Evolutionary conservation across 2,113 vertebrate genomes (phyloP), one percentile per base, ranked within the genome.

Genomic region (Polyodon spathula): DNA sequence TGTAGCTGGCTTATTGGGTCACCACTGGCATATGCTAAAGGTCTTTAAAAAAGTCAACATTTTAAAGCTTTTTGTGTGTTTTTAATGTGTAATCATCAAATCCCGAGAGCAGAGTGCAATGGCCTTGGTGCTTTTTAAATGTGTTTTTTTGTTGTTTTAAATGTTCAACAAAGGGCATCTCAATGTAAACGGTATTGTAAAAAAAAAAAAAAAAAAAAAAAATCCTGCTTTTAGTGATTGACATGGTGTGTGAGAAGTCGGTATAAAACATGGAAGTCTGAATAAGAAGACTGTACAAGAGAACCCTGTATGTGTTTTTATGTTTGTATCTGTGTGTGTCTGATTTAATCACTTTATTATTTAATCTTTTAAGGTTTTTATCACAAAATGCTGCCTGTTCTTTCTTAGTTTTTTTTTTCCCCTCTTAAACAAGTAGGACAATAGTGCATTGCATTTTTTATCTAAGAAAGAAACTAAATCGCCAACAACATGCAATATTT

Each of bases 401-500:
- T 15, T 59, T 39, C 43, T 43, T 59, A 65, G 71, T 66, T 41
- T 39, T 54, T 63, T 69, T n/a, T n/a, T n/a, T n/a, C n/a, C n/a
- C n/a, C n/a, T n/a, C n/a, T 44, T 44, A 44, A 8, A 44, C 12
- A 44, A 44, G 12, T 2, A 17, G 16, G 27, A 37, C 8, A 15
- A 6, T 56, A 11, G 16, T 60, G 54, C 43, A 37, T 60, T 40
- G n/a, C 44, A 51, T 4, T 42, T 63, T 2, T 39, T 4, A 40
- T 56, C 12, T 72, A 58, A 66, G 72, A 71, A 75, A 64, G 2
- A 68, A 71, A 77, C 75, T 75, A n/a, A n/a, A n/a, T n/a, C n/a
- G 74, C 73, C 66, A 67, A 73, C 72, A 65, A 79, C 76, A 76
- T 78, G 65, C 73, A 70, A 72, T 80, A 78, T 83, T 91, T 90